Evolutionary conservation across 1,140 invertebrate species (phyloP).

Genomic region (Thaumetopoea pityocampa): DNA sequence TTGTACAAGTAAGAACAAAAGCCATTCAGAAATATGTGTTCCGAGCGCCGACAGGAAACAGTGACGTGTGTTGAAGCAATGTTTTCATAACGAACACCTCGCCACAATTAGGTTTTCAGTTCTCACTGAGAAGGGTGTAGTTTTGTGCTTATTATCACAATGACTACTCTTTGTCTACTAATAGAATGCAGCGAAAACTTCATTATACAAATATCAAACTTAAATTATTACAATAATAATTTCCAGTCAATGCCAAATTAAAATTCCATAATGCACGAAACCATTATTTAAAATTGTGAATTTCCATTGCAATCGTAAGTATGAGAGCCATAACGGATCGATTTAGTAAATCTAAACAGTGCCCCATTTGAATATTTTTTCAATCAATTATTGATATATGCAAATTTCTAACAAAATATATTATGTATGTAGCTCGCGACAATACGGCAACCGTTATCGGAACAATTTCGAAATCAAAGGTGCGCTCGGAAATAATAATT

Average conservation of each 20-base stretch:
- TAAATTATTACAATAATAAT: slow-evolving; percentile 20
- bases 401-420: slow-evolving; percentile 59
- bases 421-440: slow-evolving; percentile 50
- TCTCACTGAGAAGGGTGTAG: slow-evolving; percentile 50
- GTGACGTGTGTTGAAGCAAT: slow-evolving; percentile 60
- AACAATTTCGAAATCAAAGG: slow-evolving; percentile 67
- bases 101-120: slow-evolving; percentile 60
- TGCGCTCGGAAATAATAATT: slow-evolving; percentile 67
- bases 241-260: slow-evolving; percentile 23
- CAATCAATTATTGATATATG: slow-evolving; percentile 75
- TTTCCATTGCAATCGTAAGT: slow-evolving; percentile 50
- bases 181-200: slow-evolving; percentile 34
- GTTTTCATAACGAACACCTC: slow-evolving; percentile 47
- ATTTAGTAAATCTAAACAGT: slow-evolving; percentile 52
- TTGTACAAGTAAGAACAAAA: slow-evolving; percentile 66
- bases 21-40: slow-evolving; percentile 59
- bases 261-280: slow-evolving; percentile 23
- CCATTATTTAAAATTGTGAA: slow-evolving; percentile 46
- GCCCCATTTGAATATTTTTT: slow-evolving; percentile 71
- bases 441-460: slow-evolving; percentile 65
- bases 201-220: slow-evolving; percentile 21
- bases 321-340: slow-evolving; percentile 63
- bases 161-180: slow-evolving; percentile 41
- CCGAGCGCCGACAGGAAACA: slow-evolving; percentile 42
- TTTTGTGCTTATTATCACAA: slow-evolving; percentile 41